Conservation (phyloP, 92 coral and sea anemone species). For the Palythoa grandiflora region DNA sequence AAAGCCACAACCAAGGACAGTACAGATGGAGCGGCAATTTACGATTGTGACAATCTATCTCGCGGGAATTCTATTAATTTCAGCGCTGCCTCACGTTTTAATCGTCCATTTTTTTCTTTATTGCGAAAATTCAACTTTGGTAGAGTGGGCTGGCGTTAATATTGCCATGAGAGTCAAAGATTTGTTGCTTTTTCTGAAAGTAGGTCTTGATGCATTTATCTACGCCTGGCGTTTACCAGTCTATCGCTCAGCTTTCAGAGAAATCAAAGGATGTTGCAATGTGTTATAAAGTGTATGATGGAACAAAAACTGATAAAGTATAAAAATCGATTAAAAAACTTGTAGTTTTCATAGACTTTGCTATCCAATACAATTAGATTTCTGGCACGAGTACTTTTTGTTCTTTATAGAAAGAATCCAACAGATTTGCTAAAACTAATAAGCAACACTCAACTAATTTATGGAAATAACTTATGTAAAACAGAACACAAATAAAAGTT, state of each 20-base stretch:
- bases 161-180: slow-evolving; percentile 83
- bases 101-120: slow-evolving; percentile 74
- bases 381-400: too few relatives aligned
- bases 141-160: slow-evolving; percentile 33
- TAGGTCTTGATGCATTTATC: slow-evolving; percentile 82
- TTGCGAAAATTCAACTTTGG: slow-evolving; percentile 19
- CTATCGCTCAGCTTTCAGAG: slow-evolving; percentile 66
- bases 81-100: slow-evolving; percentile 81
- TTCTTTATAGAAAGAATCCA: too few relatives aligned
- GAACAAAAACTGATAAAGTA: too few relatives aligned
- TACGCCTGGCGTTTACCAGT: slow-evolving; percentile 87
- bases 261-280: slow-evolving; percentile 20
- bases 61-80: slow-evolving; percentile 73
- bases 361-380: too few relatives aligned
- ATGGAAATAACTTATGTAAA: too few relatives aligned
- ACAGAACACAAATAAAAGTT: too few relatives aligned
- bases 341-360: too few relatives aligned
- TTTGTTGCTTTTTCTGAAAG: slow-evolving; percentile 77
- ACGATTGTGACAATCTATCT: slow-evolving; percentile 82
- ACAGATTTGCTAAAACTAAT: too few relatives aligned
- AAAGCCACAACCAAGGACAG: slow-evolving; percentile 34
- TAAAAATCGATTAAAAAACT: too few relatives aligned
- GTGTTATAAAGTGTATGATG: too few relatives aligned
- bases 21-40: slow-evolving; percentile 75
- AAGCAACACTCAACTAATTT: too few relatives aligned